Conservation (phyloP, 2,797 vertebrate species). For the Neosalanx taihuensis region DNA sequence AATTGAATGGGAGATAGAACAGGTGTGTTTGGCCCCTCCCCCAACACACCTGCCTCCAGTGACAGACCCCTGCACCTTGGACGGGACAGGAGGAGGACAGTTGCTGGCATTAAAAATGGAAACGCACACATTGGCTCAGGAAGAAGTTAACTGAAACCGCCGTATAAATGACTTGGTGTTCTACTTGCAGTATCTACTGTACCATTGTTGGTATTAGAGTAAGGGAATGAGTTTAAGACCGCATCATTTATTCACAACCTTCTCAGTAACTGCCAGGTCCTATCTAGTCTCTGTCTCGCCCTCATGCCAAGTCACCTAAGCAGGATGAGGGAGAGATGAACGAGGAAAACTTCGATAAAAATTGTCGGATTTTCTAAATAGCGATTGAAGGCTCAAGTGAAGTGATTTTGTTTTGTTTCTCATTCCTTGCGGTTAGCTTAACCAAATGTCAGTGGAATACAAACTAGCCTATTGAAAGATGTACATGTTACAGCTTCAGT, state of each 20-base stretch:
- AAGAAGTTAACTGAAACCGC: constrained; percentile 44
- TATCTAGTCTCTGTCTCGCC: background rate
- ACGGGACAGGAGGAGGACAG: constrained; percentile 28
- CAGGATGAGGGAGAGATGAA: too few species aligned
- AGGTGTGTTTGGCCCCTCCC: background rate
- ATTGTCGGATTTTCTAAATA: background rate
- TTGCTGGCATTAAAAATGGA: constrained; percentile 65
- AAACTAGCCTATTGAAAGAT: too few species aligned
- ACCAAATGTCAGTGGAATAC: background rate
- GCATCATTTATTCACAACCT: too few species aligned
- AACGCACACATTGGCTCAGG: constrained; percentile 61
- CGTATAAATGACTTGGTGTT: constrained; percentile 56
- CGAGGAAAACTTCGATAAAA: too few species aligned
- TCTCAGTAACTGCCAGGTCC: too few species aligned
- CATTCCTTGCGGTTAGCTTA: background rate
- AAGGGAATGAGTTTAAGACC: too few species aligned
- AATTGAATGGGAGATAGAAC: background rate
- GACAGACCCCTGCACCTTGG: background rate
- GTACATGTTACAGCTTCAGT: background rate
- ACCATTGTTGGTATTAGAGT: too few species aligned
- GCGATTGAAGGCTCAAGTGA: background rate
- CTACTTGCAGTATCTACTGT: too few species aligned
- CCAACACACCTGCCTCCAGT: background rate
- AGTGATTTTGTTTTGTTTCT: background rate
- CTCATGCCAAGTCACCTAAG: background rate